Evolutionary conservation across 1,140 invertebrate genomes (phyloP), one percentile per base, ranked within the genome.

Genomic region (Diabrotica virgifera): DNA sequence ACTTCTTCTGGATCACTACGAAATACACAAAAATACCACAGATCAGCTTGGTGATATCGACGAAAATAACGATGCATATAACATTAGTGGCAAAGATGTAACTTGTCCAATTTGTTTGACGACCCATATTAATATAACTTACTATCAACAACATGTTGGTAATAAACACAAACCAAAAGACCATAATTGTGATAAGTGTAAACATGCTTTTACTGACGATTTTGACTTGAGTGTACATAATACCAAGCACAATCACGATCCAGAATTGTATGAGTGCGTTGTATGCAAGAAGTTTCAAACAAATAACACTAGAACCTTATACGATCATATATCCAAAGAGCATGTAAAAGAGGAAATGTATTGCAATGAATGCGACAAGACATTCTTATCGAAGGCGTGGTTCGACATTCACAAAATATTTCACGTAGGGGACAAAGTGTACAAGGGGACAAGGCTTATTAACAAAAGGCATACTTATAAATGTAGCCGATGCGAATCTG

Each of bases 21-120:
- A 46, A 46, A 46, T 5, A 4, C 40, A 46, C n/a, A 46, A 46
- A 5, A 46, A 3, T 5, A 5, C n/a, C 2, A 46, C 8, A 46
- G 40, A 46, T 46, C 8, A 46, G n/a, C n/a, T 46, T 7, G 70
- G 65, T 3, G 72, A 75, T 56, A 67, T 70, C 10, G 52, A 68
- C 24, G 65, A 71, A 13, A 54, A 74, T 58, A 63, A 78, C 73
- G 73, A 66, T 24, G 77, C 75, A 6, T 46, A 2, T 24, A 24
- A 24, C 24, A 24, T 24, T 2, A 24, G 24, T 4, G 4, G 24
- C 24, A 24, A 24, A 24, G 24, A 24, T 5, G 8, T 46, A 8
- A 79, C 73, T 64, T 84, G 82, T 63, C 71, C 80, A 6, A 69
- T 75, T 5, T 84, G 82, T 60, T 72, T 77, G 4, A 82, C 81